Evolutionary conservation across 2,888 invertebrate genomes (phyloP), one percentile per base, ranked within the genome.

Genomic region (Phyto melanocephala): DNA sequence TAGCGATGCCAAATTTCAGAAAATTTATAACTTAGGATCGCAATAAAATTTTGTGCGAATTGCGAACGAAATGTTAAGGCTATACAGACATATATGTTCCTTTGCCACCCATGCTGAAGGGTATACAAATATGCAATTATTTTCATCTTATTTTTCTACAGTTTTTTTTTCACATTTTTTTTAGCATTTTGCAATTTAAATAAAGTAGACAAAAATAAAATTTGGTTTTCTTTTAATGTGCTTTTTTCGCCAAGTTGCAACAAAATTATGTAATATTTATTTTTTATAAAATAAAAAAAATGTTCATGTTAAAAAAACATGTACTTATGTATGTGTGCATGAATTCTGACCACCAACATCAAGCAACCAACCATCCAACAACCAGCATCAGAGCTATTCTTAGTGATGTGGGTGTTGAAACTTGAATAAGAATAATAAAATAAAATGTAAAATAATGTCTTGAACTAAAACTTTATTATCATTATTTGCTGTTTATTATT

Each of bases 221-320:
- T 74, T 45, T 35, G 35, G 24, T 63, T 45, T 63, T 47, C 4
- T 45, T 22, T 40, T 28, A 24, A 8, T 17, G 5, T 15, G 15
- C 42, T 37, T 37, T 17, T 40, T 6, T 15, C 22, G 22, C 10
- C 42, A 28, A 33, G 2, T 37, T 56, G 65, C 63, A 75, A 67
- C 56, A 65, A 37, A 58, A 58, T 75, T 56, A 75, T 75, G 65
- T 75, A 75, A 75, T 75, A 75, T 75, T n/a, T n/a, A n/a, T n/a
- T n/a, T n/a, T n/a, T n/a, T n/a, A n/a, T n/a, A n/a, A n/a, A n/a
- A n/a, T n/a, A n/a, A n/a, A n/a, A n/a, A n/a, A n/a, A n/a, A n/a
- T n/a, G n/a, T n/a, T n/a, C n/a, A n/a, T n/a, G n/a, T n/a, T n/a
- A n/a, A n/a, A n/a, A n/a, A n/a, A n/a, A n/a, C n/a, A n/a, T n/a